Percentiles rank a stretch among this genome's conserved stretches.
Evolutionary conservation across 2,797 vertebrate genomes (phyloP).

Genomic region (Tokudaia muenninki): DNA sequence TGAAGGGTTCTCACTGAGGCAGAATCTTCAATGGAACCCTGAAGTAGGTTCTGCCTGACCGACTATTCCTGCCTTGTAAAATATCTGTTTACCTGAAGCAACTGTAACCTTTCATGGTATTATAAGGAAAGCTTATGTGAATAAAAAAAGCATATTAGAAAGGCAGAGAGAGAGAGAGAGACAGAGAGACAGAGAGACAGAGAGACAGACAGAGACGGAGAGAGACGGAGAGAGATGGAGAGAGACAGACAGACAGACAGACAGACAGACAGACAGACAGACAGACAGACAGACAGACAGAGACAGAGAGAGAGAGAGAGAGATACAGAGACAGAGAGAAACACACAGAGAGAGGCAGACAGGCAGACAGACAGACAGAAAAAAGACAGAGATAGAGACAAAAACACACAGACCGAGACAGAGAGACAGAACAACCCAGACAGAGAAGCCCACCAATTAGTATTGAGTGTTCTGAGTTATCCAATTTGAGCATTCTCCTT

Average conservation of each 20-base stretch:
- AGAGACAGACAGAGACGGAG: neutral
- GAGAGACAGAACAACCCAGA: neutral
- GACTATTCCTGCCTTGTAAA: neutral
- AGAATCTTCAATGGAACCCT: neutral
- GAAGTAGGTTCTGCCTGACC: neutral
- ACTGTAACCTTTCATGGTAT: neutral
- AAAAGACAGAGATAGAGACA: neutral
- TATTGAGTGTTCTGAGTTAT: neutral
- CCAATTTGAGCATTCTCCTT: neutral
- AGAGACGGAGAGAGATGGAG: neutral
- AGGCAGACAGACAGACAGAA: neutral
- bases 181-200: neutral
- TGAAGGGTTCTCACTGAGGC: neutral
- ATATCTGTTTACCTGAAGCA: neutral
- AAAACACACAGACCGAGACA: neutral
- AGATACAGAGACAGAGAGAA: neutral
- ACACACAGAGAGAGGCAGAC: neutral
- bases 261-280: accelerated
- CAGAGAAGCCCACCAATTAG: neutral
- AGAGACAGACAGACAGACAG: neutral
- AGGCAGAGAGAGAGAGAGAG: neutral
- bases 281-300: neutral
- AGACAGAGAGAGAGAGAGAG: neutral
- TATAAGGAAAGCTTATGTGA: neutral
- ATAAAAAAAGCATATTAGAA: neutral